Conservation (phyloP, 1,140 invertebrate species). For the Teleogryllus occipitalis region DNA sequence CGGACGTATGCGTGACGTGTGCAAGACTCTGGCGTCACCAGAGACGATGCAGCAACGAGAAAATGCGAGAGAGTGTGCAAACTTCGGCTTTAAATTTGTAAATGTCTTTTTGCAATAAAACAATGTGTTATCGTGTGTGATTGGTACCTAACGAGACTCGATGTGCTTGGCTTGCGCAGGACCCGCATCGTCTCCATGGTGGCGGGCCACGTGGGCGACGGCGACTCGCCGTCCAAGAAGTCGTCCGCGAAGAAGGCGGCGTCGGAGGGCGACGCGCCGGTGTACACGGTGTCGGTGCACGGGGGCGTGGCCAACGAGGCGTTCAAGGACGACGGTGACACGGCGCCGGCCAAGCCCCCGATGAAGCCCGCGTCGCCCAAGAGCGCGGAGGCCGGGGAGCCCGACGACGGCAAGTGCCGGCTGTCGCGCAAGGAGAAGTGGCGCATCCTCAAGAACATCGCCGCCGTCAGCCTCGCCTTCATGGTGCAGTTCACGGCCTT, state of each 20-base stretch:
- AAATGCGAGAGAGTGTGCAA: too few relatives aligned
- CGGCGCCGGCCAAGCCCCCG: constrained; percentile 22
- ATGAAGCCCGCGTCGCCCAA: constrained; percentile 18
- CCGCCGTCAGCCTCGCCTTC: constrained; percentile 76
- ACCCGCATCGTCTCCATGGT: constrained; percentile 14
- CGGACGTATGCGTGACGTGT: too few relatives aligned
- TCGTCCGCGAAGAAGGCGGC: constrained; percentile 19
- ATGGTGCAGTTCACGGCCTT: constrained; percentile 92
- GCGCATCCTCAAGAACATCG: constrained; percentile 80
- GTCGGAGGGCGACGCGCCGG: constrained; percentile 29
- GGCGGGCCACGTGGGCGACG: not conserved
- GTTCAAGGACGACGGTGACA: constrained; percentile 46
- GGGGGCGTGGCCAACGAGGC: constrained; percentile 56
- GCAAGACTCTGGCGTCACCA: too few relatives aligned
- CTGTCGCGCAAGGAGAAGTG: constrained; percentile 69
- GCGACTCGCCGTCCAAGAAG: not conserved
- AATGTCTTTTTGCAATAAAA: too few relatives aligned
- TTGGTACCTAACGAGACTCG: too few relatives aligned
- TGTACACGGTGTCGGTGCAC: constrained; percentile 46
- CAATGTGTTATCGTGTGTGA: too few relatives aligned
- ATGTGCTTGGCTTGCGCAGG: not conserved
- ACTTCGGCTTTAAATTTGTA: too few relatives aligned
- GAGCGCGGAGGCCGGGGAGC: constrained; percentile 45
- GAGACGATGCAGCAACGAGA: too few relatives aligned
- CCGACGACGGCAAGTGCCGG: constrained; percentile 66